Evolutionary conservation across 2,113 vertebrate species (phyloP), one percentile per base, ranked within the genome.

Genomic region (Anser brachyrhynchus): DNA sequence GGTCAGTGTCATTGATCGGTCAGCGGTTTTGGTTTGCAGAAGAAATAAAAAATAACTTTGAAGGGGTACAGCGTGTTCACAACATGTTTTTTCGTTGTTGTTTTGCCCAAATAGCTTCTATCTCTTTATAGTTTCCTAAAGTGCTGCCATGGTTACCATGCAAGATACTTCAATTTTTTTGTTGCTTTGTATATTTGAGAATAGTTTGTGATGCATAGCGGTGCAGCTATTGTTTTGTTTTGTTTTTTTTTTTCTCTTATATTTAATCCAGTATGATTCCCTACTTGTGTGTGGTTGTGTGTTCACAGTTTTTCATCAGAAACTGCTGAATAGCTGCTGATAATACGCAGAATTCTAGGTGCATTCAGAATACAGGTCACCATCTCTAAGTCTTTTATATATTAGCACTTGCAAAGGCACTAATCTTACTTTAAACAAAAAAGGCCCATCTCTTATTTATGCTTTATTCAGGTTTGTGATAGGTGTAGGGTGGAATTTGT

Each of bases 51-150:
- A 39, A 3, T 31, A 6, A 20, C 52, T 81, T 55, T 71, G 25
- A 84, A 70, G 35, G 18, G 7, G 3, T 58, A 7, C 31, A 18
- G 12, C 13, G 76, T 19, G 5, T n/a, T 86, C 31, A 22, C 2
- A 2, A 0, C 10, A 9, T 26, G 10, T 29, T 55, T 54, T 13
- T 9, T 5, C 10, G 46, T 18, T 12, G 1, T 3, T 5, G 2
- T 1, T 2, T 6, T 29, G 5, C 25, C 6, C 2, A 11, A 10
- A 66, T 57, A 35, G 9, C 41, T 74, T 67, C 58, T 66, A 4
- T 69, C 2, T 29, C 35, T 15, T 57, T 49, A 5, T 3, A 12
- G 65, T 81, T 88, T 11, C 65, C 14, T 46, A 23, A 41, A 8
- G 3, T 21, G 14, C 39, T 84, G 41, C 29, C 10, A 2, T 39